Evolutionary conservation across 2,113 vertebrate genomes (phyloP).

Genomic region (Microtus richardsoni): DNA sequence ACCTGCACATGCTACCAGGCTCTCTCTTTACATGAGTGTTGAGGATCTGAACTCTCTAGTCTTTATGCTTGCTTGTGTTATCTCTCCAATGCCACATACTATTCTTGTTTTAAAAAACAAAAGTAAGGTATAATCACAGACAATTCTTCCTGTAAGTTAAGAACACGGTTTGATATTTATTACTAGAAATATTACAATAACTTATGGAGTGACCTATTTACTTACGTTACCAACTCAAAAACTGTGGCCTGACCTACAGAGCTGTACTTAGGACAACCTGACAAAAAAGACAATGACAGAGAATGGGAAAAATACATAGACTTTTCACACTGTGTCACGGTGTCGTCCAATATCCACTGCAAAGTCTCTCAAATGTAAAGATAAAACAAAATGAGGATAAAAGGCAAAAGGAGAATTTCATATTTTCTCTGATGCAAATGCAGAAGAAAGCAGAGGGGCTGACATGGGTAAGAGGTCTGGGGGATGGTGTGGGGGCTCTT

Average conservation of each 20-base stretch:
- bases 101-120: constrained; percentile 24
- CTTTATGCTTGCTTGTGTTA: not conserved
- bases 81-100: not conserved
- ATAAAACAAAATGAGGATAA: not conserved
- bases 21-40: not conserved
- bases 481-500: rapidly evolving
- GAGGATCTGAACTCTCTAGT: not conserved
- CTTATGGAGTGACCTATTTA: not conserved
- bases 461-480: not conserved
- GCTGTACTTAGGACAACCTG: not conserved
- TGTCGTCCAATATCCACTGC: not conserved
- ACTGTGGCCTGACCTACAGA: not conserved
- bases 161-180: not conserved
- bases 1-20: too few species aligned
- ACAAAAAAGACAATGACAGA: not conserved
- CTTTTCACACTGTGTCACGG: not conserved
- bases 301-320: not conserved
- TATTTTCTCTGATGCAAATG: not conserved
- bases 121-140: constrained; percentile 22
- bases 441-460: not conserved
- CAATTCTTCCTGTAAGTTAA: not conserved
- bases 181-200: constrained; percentile 23
- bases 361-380: constrained; percentile 14
- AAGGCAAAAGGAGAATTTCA: not conserved
- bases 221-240: not conserved